Percentiles rank a stretch among this genome's conserved stretches.
Conservation (phyloP, 2,113 vertebrate genomes). For the Mixornis gularis region DNA sequence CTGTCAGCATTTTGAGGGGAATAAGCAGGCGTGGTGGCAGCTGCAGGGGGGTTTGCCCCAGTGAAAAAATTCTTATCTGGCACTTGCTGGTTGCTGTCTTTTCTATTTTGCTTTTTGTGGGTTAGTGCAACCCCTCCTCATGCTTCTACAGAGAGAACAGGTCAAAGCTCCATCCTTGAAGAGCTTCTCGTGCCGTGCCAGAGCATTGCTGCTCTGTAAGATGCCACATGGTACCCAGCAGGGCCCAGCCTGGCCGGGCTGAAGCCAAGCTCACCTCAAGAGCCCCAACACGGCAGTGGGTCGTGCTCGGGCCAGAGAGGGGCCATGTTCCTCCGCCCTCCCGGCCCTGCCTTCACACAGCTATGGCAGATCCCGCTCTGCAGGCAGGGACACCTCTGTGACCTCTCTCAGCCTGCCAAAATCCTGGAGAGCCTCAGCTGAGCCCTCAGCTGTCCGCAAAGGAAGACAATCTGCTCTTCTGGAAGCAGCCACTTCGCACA, state of each 20-base stretch:
- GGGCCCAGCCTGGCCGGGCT: background rate
- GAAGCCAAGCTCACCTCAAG: background rate
- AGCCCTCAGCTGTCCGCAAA: rapidly evolving
- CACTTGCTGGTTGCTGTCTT: rapidly evolving
- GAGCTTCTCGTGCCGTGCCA: background rate
- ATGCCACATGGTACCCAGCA: constrained; percentile 39
- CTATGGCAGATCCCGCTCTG: background rate
- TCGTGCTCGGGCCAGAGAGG: rapidly evolving
- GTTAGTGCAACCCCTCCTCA: background rate
- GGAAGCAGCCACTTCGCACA: rapidly evolving
- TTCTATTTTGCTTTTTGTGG: background rate
- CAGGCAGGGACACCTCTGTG: background rate
- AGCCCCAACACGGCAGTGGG: rapidly evolving
- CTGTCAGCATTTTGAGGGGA: background rate
- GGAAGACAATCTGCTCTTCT: background rate
- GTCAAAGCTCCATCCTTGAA: background rate
- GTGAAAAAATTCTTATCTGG: background rate
- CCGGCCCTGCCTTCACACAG: background rate
- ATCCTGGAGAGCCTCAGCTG: background rate
- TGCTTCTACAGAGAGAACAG: background rate
- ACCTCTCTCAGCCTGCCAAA: background rate
- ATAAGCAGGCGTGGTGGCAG: background rate
- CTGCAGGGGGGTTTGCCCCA: background rate
- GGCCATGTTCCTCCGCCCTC: background rate
- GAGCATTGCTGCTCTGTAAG: background rate